A percentile compares a stretch with the other conserved stretches of the same genome.
Evolutionary conservation across 2,113 vertebrate species (phyloP).

Genomic region (Zingel zingel): DNA sequence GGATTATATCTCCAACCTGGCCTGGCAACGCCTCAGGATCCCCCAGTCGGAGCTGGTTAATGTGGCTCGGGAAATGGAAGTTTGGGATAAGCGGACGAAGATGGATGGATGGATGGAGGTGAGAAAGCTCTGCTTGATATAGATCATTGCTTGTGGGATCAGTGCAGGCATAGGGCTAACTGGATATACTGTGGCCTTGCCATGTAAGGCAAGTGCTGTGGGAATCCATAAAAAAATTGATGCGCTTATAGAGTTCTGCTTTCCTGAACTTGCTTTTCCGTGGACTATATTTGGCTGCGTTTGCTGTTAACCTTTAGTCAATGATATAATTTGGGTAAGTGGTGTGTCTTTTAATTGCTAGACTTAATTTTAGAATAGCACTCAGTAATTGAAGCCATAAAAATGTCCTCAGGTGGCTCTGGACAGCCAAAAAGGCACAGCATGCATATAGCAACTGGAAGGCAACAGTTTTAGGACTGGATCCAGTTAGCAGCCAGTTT

Average conservation of each 20-base stretch:
- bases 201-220: conserved; percentile 55
- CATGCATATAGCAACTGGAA: conserved; percentile 23
- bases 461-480: conserved; percentile 24
- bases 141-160: conserved; percentile 71
- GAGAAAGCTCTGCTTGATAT: conserved; percentile 58
- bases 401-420: conserved; percentile 60
- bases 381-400: conserved; percentile 73
- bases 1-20: too few relatives aligned
- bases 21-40: too few relatives aligned
- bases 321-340: conserved; percentile 75
- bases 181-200: conserved; percentile 45
- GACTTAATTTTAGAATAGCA: conserved; percentile 76
- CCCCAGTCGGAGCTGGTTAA: too few relatives aligned
- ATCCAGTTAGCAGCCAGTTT: conserved; percentile 1
- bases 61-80: too few relatives aligned
- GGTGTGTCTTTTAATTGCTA: conserved; percentile 72
- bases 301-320: conserved; percentile 75
- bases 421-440: conserved; percentile 49
- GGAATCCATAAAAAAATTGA: conserved; percentile 42
- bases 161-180: conserved; percentile 62
- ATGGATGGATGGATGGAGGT: too few relatives aligned
- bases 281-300: conserved; percentile 63
- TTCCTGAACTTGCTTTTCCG: conserved; percentile 40
- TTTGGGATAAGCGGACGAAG: too few relatives aligned
- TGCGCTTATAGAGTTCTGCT: conserved; percentile 39